phyloP scores from a whole-genome alignment of 2,113 vertebrate genomes.

The Serinus canaria region DNA sequence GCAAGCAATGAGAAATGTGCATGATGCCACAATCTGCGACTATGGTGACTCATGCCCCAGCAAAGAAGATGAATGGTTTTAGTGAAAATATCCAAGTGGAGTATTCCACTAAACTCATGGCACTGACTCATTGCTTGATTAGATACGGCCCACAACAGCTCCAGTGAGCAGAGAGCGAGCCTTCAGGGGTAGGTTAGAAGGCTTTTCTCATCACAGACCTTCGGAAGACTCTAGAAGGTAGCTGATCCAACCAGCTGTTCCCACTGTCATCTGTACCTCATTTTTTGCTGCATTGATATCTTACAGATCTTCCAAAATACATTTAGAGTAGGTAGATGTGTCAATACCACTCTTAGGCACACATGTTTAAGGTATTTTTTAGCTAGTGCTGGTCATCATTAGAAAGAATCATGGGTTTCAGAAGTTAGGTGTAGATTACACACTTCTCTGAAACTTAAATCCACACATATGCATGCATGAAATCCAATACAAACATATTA shows the following conservation, averaged over 20 bases:
- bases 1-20: not conserved
- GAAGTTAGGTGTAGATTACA: not conserved
- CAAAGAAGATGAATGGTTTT: conserved; percentile 12
- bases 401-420: not conserved
- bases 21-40: not conserved
- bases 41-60: conserved; percentile 14
- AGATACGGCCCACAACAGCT: not conserved
- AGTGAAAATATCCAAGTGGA: not conserved
- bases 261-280: not conserved
- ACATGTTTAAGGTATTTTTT: not conserved
- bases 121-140: conserved; percentile 31
- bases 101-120: not conserved
- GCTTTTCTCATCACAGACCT: not conserved
- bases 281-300: not conserved
- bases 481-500: not conserved
- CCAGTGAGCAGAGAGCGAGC: not conserved
- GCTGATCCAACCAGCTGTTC: not conserved
- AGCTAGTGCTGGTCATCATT: not conserved
- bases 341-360: not conserved
- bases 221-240: not conserved
- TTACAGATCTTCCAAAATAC: not conserved
- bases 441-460: not conserved
- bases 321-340: not conserved
- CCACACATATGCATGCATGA: not conserved
- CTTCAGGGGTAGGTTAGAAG: not conserved